phyloP scores from a whole-genome alignment of 2,113 vertebrate genomes.

The Embiotoca jacksoni region DNA sequence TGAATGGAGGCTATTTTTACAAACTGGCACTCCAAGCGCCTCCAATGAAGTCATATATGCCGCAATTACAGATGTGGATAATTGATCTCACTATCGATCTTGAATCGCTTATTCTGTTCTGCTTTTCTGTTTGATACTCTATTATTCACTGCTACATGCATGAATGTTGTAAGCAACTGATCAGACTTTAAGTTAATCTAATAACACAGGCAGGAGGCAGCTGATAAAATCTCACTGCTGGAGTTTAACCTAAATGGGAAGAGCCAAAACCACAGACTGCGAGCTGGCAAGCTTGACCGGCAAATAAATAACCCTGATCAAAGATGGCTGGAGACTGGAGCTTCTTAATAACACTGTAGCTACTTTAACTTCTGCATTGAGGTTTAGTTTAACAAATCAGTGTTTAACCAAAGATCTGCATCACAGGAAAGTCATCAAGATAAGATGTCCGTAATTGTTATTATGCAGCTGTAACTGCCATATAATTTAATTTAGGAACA shows the following conservation, averaged over 20 bases:
- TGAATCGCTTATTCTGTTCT: neutral
- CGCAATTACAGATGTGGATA: constrained; percentile 56
- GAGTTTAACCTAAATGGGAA: constrained; percentile 34
- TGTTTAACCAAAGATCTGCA: constrained; percentile 26
- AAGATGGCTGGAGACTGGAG: constrained; percentile 10
- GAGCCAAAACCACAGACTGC: constrained; percentile 37
- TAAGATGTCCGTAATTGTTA: constrained; percentile 17
- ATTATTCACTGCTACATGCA: neutral
- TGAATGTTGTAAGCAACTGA: neutral
- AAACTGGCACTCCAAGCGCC: constrained; percentile 53
- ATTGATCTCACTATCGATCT: constrained; percentile 42
- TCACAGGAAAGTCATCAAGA: constrained; percentile 15
- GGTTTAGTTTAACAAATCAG: constrained; percentile 15
- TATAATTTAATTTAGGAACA: constrained; percentile 1
- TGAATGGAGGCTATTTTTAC: constrained; percentile 65
- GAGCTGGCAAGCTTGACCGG: constrained; percentile 18
- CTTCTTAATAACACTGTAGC: constrained; percentile 20
- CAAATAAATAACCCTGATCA: constrained; percentile 49
- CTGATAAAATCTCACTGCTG: constrained; percentile 24
- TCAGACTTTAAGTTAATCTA: neutral
- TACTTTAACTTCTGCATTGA: constrained; percentile 5
- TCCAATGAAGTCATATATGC: constrained; percentile 58
- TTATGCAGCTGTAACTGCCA: constrained; percentile 1
- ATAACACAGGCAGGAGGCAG: constrained; percentile 11
- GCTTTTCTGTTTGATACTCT: neutral